Evolutionary conservation across 2,888 invertebrate species (phyloP).

Genomic region (Luffia ferchaultella): DNA sequence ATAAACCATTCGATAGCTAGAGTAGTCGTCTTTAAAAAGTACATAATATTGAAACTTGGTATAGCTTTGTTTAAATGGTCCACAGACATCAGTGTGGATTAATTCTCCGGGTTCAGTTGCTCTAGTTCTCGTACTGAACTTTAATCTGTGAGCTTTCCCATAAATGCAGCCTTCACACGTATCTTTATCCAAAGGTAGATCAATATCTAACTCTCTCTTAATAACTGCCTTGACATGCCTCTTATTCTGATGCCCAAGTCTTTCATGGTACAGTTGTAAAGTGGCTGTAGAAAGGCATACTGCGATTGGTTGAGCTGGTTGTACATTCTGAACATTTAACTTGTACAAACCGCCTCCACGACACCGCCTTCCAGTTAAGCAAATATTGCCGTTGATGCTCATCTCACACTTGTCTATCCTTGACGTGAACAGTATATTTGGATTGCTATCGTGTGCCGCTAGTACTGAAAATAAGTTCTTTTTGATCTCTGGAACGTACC

Average conservation of each 20-base stretch:
- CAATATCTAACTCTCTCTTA: conserved; percentile 8
- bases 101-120: conserved; percentile 9
- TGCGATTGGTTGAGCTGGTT: neutral
- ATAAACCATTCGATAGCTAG: neutral
- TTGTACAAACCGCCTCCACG: neutral
- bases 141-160: conserved; percentile 8
- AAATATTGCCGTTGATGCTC: neutral
- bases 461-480: neutral
- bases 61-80: conserved; percentile 7
- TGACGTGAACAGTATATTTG: neutral
- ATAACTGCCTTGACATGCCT: conserved; percentile 9
- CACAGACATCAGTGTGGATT: conserved; percentile 8
- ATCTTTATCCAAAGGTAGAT: neutral
- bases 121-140: conserved; percentile 10
- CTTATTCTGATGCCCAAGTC: conserved; percentile 11
- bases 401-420: neutral
- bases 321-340: neutral
- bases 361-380: neutral
- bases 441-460: neutral
- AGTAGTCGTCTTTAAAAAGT: conserved; percentile 1
- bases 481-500: neutral
- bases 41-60: conserved; percentile 4
- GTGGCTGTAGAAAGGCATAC: neutral
- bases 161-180: conserved; percentile 10
- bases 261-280: conserved; percentile 10